Conservation (phyloP, 2,113 vertebrate species). For the Prunella himalayana region DNA sequence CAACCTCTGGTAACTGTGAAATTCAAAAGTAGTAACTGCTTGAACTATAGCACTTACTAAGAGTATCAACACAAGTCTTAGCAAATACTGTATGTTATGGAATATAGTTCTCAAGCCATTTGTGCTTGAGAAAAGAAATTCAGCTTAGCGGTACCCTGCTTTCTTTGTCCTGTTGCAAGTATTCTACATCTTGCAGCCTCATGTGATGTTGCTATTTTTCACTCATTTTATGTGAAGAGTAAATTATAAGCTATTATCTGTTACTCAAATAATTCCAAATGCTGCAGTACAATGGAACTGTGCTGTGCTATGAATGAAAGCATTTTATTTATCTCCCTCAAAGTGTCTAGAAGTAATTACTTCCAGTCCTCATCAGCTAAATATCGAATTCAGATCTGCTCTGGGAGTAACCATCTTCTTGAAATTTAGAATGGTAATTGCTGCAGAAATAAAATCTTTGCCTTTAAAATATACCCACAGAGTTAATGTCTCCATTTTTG, state of each 20-base stretch:
- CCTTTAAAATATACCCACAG: neutral
- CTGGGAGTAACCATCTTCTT: neutral
- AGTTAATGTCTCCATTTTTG: neutral
- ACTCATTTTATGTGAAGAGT: neutral
- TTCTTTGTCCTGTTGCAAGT: neutral
- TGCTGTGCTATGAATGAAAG: neutral
- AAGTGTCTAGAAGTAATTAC: neutral
- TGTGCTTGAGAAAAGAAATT: neutral
- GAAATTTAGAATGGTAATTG: neutral
- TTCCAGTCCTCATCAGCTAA: neutral
- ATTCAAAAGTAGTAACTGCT: neutral
- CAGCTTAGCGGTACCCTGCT: neutral
- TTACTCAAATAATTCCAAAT: neutral
- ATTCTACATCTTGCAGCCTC: neutral
- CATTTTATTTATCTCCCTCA: constrained; percentile 4
- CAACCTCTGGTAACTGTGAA: neutral
- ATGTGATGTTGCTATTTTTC: neutral
- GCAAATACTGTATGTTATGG: neutral
- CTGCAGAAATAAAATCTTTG: neutral
- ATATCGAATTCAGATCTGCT: neutral
- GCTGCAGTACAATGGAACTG: neutral
- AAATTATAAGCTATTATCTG: neutral
- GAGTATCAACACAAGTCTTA: neutral
- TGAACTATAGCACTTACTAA: neutral
- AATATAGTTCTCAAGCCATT: neutral